Conservation (phyloP, 2,797 vertebrate genomes). For the Sylvilagus floridanus region DNA sequence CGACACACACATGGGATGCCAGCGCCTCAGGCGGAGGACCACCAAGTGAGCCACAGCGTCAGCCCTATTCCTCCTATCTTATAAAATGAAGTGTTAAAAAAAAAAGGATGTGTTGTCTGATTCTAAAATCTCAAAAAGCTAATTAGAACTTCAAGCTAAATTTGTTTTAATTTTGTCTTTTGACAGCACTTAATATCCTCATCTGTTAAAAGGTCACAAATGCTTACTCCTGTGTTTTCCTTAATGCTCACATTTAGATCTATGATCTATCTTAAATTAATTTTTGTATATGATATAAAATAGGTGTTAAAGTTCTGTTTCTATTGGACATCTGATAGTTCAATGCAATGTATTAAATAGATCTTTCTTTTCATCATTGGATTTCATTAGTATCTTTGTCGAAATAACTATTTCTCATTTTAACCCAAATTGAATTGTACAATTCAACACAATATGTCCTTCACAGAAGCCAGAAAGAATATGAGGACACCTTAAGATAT, state of each 20-base stretch:
- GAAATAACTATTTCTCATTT: constrained; percentile 37
- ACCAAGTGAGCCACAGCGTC: no score
- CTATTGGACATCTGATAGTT: not conserved
- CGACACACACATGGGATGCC: no score
- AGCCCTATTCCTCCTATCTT: not conserved
- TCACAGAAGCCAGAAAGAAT: not conserved
- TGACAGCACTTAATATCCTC: not conserved
- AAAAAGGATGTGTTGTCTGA: no score
- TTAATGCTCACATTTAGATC: not conserved
- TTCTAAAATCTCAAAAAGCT: not conserved
- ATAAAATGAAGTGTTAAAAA: not conserved
- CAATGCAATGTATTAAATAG: not conserved
- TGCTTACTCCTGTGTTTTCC: not conserved
- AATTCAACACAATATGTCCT: not conserved
- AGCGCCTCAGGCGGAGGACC: no score
- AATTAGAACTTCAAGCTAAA: not conserved
- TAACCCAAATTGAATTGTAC: constrained; percentile 34
- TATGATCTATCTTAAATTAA: not conserved
- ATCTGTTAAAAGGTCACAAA: not conserved
- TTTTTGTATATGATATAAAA: not conserved
- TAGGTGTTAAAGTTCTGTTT: constrained; percentile 23
- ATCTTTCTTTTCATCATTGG: not conserved
- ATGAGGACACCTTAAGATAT: not conserved
- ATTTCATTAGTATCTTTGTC: constrained; percentile 9
- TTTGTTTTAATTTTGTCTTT: not conserved